Evolutionary conservation across 1,140 invertebrate species (phyloP).

Genomic region (Diorhabda elongata): DNA sequence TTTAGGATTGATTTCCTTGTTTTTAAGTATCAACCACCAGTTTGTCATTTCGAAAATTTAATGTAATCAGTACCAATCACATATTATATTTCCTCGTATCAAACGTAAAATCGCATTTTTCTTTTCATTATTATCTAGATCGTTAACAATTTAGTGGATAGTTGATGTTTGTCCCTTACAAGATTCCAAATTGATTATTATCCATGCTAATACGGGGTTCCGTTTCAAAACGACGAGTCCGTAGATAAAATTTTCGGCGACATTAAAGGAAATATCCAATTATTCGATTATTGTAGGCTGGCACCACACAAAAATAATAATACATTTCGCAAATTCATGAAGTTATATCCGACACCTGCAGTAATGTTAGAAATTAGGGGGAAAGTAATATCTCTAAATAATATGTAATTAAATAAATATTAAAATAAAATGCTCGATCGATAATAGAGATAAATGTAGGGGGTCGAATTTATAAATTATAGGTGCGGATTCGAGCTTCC

Average conservation of each 20-base stretch:
- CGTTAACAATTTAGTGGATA: no score
- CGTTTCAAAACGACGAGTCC: not conserved
- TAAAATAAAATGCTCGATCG: conserved; percentile 17
- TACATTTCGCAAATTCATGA: conserved; percentile 16
- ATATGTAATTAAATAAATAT: conserved; percentile 21
- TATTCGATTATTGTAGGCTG: conserved; percentile 21
- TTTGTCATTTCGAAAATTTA: no score
- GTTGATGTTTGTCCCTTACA: no score
- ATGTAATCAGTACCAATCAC: no score
- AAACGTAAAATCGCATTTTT: no score
- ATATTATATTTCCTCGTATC: no score
- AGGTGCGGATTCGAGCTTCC: conserved; percentile 11
- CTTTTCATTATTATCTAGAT: no score
- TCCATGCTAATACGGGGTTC: conserved; percentile 8
- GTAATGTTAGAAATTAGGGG: conserved; percentile 21
- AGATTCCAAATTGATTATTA: no score
- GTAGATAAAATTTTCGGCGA: conserved; percentile 7
- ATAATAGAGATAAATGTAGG: conserved; percentile 13
- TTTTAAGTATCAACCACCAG: no score
- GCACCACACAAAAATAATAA: conserved; percentile 13
- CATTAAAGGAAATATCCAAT: conserved; percentile 8
- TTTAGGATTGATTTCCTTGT: no score
- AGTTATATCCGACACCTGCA: conserved; percentile 19
- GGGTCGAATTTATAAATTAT: conserved; percentile 16
- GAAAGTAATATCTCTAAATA: conserved; percentile 14